Evolutionary conservation across 2,113 vertebrate genomes (phyloP).

Genomic region (Arothron firmamentum): DNA sequence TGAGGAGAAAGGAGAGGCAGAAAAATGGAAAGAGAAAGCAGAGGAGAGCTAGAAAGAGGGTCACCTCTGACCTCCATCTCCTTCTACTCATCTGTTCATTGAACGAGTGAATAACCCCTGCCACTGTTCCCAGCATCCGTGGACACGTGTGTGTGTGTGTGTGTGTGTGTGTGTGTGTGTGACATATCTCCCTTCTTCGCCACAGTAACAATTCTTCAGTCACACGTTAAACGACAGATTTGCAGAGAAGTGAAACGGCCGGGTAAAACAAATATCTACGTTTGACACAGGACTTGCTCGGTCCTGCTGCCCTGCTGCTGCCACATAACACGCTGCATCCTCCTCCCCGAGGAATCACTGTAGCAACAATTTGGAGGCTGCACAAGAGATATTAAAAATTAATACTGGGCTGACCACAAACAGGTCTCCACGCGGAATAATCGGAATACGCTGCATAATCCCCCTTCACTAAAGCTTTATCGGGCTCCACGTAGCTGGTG

Average conservation of each 20-base stretch:
- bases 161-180: neutral
- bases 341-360: slow-evolving; percentile 18
- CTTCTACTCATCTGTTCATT: slow-evolving; percentile 69
- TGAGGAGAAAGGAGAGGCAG: slow-evolving; percentile 38
- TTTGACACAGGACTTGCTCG: neutral
- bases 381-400: slow-evolving; percentile 50
- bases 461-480: slow-evolving; percentile 55
- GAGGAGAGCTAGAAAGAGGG: slow-evolving; percentile 47
- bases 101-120: slow-evolving; percentile 63
- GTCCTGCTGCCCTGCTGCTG: too few species aligned
- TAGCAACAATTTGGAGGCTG: slow-evolving; percentile 29
- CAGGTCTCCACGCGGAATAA: slow-evolving; percentile 44
- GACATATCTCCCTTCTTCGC: slow-evolving; percentile 45
- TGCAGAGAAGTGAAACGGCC: slow-evolving; percentile 1
- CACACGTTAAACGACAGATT: slow-evolving; percentile 16
- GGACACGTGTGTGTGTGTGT: slow-evolving; percentile 22
- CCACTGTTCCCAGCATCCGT: slow-evolving; percentile 60
- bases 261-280: neutral
- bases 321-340: neutral
- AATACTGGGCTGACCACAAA: slow-evolving; percentile 54
- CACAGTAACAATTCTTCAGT: slow-evolving; percentile 50
- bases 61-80: slow-evolving; percentile 65
- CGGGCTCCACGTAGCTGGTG: slow-evolving; percentile 30
- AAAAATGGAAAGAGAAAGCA: slow-evolving; percentile 51
- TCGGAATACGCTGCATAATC: slow-evolving; percentile 52